phyloP scores from a whole-genome alignment of 2,888 invertebrate genomes.

The Acrocyrtus sp. region DNA sequence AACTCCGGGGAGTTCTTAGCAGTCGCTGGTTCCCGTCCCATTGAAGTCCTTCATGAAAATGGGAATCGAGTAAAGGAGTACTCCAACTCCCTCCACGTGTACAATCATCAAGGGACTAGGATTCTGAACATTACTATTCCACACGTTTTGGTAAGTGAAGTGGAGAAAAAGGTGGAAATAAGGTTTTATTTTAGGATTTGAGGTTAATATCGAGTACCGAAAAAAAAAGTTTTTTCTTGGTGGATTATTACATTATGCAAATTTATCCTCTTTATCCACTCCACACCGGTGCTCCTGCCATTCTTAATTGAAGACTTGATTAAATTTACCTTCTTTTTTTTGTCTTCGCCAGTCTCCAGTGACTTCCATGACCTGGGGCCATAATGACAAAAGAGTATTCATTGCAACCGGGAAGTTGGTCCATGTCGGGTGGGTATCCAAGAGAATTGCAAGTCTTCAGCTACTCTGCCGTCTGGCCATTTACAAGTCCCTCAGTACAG shows the following conservation, averaged over 20 bases:
- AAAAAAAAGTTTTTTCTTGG: neutral
- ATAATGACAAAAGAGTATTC: constrained; percentile 95
- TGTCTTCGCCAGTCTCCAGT: constrained; percentile 76
- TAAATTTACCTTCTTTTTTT: constrained; percentile 40
- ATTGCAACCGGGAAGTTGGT: constrained; percentile 87
- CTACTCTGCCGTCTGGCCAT: constrained; percentile 81
- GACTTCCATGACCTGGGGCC: constrained; percentile 97
- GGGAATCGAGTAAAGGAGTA: constrained; percentile 69
- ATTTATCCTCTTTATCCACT: no score
- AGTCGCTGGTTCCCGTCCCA: constrained; percentile 77
- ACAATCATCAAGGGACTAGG: constrained; percentile 84
- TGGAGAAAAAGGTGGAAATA: neutral
- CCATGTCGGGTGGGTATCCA: constrained; percentile 93
- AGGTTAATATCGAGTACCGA: neutral
- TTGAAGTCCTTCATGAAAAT: constrained; percentile 62
- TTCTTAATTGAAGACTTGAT: no score
- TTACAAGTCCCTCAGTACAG: constrained; percentile 78
- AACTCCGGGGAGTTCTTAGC: constrained; percentile 92
- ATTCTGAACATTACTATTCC: constrained; percentile 85
- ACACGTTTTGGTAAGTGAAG: constrained; percentile 73
- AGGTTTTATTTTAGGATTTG: no score
- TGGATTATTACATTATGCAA: no score
- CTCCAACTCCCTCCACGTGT: constrained; percentile 89
- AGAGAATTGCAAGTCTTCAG: constrained; percentile 90
- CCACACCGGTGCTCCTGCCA: no score